Conservation (phyloP, 2,113 vertebrate species). For the Riparia riparia region DNA sequence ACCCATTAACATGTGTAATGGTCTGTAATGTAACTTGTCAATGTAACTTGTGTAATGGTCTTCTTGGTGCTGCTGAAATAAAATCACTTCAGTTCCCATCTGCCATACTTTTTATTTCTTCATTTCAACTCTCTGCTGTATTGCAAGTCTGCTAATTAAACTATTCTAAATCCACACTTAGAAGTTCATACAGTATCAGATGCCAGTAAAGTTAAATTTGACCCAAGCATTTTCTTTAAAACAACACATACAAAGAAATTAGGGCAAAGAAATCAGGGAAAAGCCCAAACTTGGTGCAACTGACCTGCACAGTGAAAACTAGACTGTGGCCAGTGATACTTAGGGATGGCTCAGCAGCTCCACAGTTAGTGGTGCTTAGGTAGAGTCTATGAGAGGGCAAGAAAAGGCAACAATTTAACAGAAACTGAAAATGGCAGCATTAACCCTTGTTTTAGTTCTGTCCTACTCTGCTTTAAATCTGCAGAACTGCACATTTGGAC, state of each 20-base stretch:
- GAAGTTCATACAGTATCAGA: not conserved
- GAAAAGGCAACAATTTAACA: not conserved
- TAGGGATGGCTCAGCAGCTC: not conserved
- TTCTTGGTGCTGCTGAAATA: not conserved
- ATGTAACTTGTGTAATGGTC: slow-evolving; percentile 16
- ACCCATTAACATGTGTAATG: slow-evolving; percentile 59
- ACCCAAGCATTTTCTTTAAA: not conserved
- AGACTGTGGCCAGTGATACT: not conserved
- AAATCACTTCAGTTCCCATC: slow-evolving; percentile 18
- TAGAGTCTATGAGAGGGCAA: not conserved
- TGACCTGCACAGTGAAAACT: not conserved
- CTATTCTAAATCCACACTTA: not conserved
- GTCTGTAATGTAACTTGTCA: not conserved
- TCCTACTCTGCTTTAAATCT: not conserved
- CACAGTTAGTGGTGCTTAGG: not conserved
- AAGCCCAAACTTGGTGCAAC: not conserved
- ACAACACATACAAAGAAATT: rapidly evolving
- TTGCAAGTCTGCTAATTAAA: not conserved
- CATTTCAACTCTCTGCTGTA: not conserved
- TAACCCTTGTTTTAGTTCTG: not conserved
- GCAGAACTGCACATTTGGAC: not conserved
- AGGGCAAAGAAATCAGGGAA: not conserved
- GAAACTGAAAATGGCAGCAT: not conserved
- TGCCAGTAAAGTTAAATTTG: not conserved
- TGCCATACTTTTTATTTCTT: slow-evolving; percentile 25